phyloP scores from a whole-genome alignment of 2,113 vertebrate genomes.

The Camelus dromedarius region DNA sequence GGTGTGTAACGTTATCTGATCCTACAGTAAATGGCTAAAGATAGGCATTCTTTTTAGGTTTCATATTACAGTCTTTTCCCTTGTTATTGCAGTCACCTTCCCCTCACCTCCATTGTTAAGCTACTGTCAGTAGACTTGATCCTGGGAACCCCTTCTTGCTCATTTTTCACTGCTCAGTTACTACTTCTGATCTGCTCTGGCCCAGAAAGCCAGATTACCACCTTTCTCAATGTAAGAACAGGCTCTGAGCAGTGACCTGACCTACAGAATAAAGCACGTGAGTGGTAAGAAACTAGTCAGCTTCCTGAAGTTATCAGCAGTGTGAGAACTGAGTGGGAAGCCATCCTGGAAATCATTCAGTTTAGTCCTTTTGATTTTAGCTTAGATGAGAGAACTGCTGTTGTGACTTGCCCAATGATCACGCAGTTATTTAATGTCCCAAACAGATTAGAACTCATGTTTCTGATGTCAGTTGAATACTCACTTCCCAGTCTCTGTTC shows the following conservation, averaged over 20 bases:
- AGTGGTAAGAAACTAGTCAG: not conserved
- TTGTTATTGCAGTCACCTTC: not conserved
- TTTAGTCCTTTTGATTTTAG: not conserved
- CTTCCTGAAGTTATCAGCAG: not conserved
- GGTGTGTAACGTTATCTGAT: conserved; percentile 17
- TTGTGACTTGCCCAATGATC: not conserved
- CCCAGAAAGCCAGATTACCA: not conserved
- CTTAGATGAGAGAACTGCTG: not conserved
- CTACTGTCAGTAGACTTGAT: not conserved
- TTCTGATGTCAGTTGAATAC: not conserved
- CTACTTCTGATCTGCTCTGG: conserved; percentile 23
- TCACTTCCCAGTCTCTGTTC: not conserved
- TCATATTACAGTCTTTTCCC: not conserved
- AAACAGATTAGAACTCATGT: not conserved
- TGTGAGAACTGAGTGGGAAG: not conserved
- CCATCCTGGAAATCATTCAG: not conserved
- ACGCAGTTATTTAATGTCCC: not conserved
- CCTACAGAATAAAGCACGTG: not conserved
- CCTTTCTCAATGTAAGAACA: conserved; percentile 30
- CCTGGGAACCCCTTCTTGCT: conserved; percentile 21
- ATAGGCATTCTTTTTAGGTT: not conserved
- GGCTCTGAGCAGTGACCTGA: not conserved
- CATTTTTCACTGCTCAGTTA: conserved; percentile 15
- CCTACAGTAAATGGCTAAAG: not conserved
- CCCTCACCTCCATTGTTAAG: not conserved